Conservation (phyloP, 2,113 vertebrate species). For the Alaudala cheleensis region DNA sequence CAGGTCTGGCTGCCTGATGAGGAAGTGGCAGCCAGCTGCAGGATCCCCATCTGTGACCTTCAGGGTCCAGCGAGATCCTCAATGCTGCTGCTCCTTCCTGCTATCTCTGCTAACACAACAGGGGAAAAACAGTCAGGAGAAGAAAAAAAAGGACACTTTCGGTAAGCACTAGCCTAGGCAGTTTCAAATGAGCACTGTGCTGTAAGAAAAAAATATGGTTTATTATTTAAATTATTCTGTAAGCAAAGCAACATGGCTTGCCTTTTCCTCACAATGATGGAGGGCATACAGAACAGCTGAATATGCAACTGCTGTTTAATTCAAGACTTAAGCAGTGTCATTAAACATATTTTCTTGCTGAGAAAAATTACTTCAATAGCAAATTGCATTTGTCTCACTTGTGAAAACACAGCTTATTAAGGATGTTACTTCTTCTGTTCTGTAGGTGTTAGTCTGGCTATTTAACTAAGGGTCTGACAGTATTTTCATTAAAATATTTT, state of each 20-base stretch:
- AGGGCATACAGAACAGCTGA: constrained; percentile 26
- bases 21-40: neutral
- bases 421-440: neutral
- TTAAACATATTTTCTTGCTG: constrained; percentile 33
- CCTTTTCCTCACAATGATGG: neutral
- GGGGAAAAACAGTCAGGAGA: neutral
- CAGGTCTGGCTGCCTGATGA: neutral
- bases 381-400: constrained; percentile 51
- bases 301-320: constrained; percentile 36
- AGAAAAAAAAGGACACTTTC: neutral
- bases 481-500: constrained; percentile 44
- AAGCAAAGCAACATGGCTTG: neutral
- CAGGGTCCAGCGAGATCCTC: neutral
- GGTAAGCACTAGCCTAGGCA: neutral
- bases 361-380: constrained; percentile 28
- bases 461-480: constrained; percentile 44
- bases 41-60: neutral
- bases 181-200: neutral
- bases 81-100: neutral
- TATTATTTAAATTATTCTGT: constrained; percentile 10
- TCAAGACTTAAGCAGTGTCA: constrained; percentile 8
- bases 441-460: constrained; percentile 2
- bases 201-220: neutral
- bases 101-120: neutral
- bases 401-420: constrained; percentile 26